These are phyloP conservation scores for Ascidia mentula DNA, from an alignment of 23 tunicate species.

Conservation along the genomic window DNA sequence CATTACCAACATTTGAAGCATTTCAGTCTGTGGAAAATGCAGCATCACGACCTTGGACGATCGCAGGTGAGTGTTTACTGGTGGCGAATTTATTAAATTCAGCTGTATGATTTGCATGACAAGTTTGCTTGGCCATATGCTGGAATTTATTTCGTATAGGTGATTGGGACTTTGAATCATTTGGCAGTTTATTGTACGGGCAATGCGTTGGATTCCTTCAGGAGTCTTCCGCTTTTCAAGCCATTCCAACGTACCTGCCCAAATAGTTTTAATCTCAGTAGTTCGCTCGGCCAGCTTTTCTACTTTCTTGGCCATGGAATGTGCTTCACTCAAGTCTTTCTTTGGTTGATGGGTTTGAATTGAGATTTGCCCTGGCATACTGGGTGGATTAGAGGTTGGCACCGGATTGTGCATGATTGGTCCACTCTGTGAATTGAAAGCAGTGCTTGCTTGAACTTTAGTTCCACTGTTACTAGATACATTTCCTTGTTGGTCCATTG, in stretches of 20 bases:
- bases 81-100: not conserved
- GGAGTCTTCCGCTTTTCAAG: constrained; percentile 21
- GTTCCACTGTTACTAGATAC: not conserved
- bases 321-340: not conserved
- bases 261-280: not conserved
- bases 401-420: not conserved
- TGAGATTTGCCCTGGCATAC: not conserved
- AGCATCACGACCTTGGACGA: constrained; percentile 1
- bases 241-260: constrained; percentile 56
- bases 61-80: constrained; percentile 6
- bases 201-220: not conserved
- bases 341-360: too few species aligned
- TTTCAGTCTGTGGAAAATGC: constrained; percentile 9
- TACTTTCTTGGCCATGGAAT: constrained; percentile 13
- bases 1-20: not conserved
- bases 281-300: not conserved
- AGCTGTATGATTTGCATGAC: constrained; percentile 47
- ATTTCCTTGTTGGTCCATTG: not conserved
- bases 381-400: not conserved
- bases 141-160: constrained; percentile 18
- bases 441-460: not conserved
- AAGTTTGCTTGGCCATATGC: constrained; percentile 43
- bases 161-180: constrained; percentile 3
- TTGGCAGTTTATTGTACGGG: constrained; percentile 20
- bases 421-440: not conserved